Conservation (phyloP, 2,888 invertebrate genomes). For the Deroplatys truncata region DNA sequence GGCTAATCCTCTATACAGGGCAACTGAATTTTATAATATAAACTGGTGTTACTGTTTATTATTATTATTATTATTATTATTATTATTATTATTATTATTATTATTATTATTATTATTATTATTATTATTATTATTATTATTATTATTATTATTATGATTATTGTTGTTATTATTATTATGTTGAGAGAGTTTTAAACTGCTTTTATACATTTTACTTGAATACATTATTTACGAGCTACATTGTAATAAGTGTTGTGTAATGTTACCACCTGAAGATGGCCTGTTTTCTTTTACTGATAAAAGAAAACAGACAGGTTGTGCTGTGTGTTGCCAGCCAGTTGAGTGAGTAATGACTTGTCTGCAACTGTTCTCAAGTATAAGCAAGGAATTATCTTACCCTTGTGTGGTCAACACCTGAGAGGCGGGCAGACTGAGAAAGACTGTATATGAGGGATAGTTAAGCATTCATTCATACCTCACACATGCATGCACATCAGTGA, state of each 20-base stretch:
- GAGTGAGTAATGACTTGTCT: background rate
- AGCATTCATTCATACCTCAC: background rate
- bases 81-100: too few relatives aligned
- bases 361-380: background rate
- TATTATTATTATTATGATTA: too few relatives aligned
- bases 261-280: background rate
- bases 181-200: background rate
- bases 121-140: too few relatives aligned
- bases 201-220: background rate
- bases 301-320: background rate
- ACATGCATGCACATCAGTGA: background rate
- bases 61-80: too few relatives aligned
- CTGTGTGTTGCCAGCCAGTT: background rate
- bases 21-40: too few relatives aligned
- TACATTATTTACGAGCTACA: background rate
- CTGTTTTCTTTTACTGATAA: background rate
- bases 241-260: background rate
- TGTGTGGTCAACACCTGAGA: background rate
- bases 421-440: background rate
- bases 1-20: too few relatives aligned
- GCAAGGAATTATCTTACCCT: background rate
- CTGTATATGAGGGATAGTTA: background rate
- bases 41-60: too few relatives aligned
- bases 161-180: background rate
- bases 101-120: too few relatives aligned